These are phyloP conservation scores for Anastrepha obliqua DNA, from an alignment of 1,140 invertebrate genomes.

Conservation along the genomic window DNA sequence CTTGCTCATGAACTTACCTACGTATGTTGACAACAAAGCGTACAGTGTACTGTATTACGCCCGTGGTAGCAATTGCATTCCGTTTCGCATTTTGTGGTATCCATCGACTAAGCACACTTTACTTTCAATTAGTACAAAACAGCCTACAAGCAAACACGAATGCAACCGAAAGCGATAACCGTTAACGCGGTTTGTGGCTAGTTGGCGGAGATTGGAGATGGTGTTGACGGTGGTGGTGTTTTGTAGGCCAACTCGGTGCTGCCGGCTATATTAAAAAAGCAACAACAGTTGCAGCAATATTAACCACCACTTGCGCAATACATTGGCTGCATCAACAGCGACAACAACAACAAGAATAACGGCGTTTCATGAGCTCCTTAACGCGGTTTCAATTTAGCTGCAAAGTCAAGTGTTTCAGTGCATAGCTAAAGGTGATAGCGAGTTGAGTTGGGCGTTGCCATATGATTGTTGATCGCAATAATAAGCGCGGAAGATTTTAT, in stretches of 20 bases:
- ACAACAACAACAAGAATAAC: background rate
- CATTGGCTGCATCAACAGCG: background rate
- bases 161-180: conserved; percentile 49
- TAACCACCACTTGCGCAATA: too few relatives aligned
- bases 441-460: background rate
- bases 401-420: background rate
- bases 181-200: conserved; percentile 15
- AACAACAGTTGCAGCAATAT: background rate
- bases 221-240: background rate
- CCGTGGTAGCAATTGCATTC: conserved; percentile 12
- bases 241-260: background rate
- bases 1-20: background rate
- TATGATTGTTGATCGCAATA: background rate
- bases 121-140: conserved; percentile 53
- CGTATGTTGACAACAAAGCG: background rate
- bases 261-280: background rate
- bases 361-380: background rate
- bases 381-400: background rate
- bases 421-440: background rate
- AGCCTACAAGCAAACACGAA: conserved; percentile 20
- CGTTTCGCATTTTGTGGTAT: conserved; percentile 38
- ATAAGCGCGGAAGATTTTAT: background rate
- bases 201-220: background rate
- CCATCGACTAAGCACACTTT: conserved; percentile 42
- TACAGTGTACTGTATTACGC: background rate